phyloP scores from a whole-genome alignment of 2,113 vertebrate genomes.

The Montifringilla adamsi region DNA sequence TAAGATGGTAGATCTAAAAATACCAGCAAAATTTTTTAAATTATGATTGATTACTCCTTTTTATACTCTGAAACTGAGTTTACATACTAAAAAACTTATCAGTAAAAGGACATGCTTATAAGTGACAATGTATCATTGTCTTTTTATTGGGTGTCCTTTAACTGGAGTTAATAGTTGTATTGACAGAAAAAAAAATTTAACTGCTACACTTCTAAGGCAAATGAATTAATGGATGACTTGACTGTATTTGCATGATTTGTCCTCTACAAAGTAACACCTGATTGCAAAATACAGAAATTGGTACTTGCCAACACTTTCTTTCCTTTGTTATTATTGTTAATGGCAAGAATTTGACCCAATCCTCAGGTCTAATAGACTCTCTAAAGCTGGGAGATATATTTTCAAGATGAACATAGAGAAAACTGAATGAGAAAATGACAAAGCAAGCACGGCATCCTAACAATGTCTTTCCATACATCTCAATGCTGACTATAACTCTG shows the following conservation, averaged over 20 bases:
- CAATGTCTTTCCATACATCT: background rate
- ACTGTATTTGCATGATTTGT: background rate
- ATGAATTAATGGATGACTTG: background rate
- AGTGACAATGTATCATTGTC: background rate
- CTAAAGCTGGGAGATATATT: background rate
- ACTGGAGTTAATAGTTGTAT: background rate
- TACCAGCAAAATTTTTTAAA: accelerated
- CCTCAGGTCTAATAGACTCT: background rate
- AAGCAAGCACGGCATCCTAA: background rate
- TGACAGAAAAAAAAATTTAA: background rate
- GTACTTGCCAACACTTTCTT: background rate
- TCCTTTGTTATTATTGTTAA: background rate
- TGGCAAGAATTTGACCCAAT: background rate
- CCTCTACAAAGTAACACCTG: background rate
- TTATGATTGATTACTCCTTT: background rate
- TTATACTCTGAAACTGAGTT: background rate
- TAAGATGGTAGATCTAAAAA: background rate
- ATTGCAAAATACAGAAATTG: background rate
- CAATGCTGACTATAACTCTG: background rate
- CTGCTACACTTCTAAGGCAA: background rate
- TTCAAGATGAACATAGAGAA: background rate
- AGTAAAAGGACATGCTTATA: background rate
- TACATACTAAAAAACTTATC: background rate
- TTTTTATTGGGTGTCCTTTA: background rate
- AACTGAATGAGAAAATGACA: background rate